These are phyloP conservation scores for Drosophila percnosoma DNA, from an alignment of 2,888 invertebrate genomes.

Conservation along the genomic window DNA sequence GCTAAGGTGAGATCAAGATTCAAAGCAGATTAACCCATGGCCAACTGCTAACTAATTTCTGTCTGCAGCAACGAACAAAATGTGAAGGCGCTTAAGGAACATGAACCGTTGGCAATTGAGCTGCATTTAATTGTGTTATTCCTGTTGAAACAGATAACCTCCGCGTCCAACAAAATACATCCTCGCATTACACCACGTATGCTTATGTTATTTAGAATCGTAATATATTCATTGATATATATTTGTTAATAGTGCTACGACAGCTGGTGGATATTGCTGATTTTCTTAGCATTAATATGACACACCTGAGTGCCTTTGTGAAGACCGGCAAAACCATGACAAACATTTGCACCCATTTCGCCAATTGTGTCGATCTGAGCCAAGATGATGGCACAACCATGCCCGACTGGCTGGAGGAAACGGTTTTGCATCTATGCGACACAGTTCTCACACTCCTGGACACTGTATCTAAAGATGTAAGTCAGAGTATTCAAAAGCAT, in stretches of 20 bases:
- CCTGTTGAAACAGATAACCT: constrained; percentile 28
- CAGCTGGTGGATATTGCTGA: constrained; percentile 56
- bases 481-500: neutral
- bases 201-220: neutral
- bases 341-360: constrained; percentile 54
- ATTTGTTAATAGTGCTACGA: constrained; percentile 50
- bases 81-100: constrained; percentile 14
- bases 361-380: neutral
- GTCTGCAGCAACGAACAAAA: constrained; percentile 18
- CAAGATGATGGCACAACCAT: neutral
- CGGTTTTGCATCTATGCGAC: constrained; percentile 52
- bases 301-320: constrained; percentile 46
- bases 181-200: constrained; percentile 40
- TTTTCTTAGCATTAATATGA: constrained; percentile 18
- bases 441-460: constrained; percentile 52
- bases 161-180: constrained; percentile 2
- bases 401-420: constrained; percentile 57
- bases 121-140: constrained; percentile 42
- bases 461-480: constrained; percentile 39
- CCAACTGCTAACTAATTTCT: neutral
- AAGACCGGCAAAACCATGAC: constrained; percentile 68
- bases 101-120: constrained; percentile 33
- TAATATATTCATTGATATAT: neutral
- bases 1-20: constrained; percentile 9
- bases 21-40: neutral